phyloP scores from a whole-genome alignment of 2,888 invertebrate genomes.

The Papilio demoleus region DNA sequence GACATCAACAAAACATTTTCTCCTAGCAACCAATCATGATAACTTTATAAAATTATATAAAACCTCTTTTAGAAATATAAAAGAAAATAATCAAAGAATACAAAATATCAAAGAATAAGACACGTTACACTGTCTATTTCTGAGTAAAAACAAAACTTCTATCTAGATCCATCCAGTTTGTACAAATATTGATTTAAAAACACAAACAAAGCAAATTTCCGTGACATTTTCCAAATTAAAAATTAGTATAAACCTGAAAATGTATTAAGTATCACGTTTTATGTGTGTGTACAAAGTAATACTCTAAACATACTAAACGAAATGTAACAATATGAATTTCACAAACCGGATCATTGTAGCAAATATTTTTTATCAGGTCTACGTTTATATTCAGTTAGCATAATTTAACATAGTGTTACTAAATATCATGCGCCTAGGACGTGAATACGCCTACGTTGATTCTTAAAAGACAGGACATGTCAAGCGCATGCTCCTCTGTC shows the following conservation, averaged over 20 bases:
- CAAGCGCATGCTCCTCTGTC: neutral
- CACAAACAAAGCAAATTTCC: neutral
- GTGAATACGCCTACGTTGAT: neutral
- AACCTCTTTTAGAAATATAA: no score
- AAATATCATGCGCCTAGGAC: neutral
- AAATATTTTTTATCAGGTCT: constrained; percentile 28
- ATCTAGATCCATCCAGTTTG: no score
- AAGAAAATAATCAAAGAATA: no score
- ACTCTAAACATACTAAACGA: constrained; percentile 13
- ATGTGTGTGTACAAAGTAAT: constrained; percentile 1
- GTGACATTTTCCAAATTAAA: constrained; percentile 6
- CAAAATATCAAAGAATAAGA: no score
- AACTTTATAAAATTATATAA: no score
- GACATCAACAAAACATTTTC: no score
- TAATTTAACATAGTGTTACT: constrained; percentile 12
- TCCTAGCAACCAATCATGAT: no score
- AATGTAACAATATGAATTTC: constrained; percentile 19
- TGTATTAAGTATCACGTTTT: neutral
- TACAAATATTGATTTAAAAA: neutral
- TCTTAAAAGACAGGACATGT: neutral
- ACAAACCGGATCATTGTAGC: constrained; percentile 31
- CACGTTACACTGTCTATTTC: no score
- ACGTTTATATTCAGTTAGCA: constrained; percentile 9
- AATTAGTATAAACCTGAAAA: constrained; percentile 13
- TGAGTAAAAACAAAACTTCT: no score